These are phyloP conservation scores for Lycodopsis pacificus DNA, from an alignment of 2,797 vertebrate genomes.

Conservation along the genomic window DNA sequence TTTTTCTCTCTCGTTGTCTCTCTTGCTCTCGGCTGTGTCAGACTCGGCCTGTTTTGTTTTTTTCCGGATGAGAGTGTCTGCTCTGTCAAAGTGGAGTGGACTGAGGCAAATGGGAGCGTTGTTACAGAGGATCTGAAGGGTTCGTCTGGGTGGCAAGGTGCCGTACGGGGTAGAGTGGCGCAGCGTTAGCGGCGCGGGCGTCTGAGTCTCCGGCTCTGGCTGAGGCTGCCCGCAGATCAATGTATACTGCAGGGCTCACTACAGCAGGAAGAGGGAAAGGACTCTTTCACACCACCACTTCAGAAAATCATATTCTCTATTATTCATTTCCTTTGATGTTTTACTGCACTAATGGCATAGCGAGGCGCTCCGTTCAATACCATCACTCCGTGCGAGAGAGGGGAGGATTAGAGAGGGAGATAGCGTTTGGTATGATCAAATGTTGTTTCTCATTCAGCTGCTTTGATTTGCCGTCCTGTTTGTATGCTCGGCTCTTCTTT, in stretches of 20 bases:
- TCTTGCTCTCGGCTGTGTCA: constrained; percentile 57
- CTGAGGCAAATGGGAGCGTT: constrained; percentile 59
- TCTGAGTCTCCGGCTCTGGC: constrained; percentile 54
- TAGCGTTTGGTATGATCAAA: constrained; percentile 70
- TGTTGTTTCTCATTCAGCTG: constrained; percentile 72
- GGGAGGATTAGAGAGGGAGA: constrained; percentile 46
- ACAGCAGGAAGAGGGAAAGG: constrained; percentile 75
- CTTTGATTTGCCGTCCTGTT: constrained; percentile 76
- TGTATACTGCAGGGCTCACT: constrained; percentile 75
- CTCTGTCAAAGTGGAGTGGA: constrained; percentile 69
- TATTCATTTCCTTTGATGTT: constrained; percentile 87
- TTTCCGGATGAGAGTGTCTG: constrained; percentile 61
- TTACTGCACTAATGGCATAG: constrained; percentile 82
- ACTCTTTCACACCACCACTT: constrained; percentile 79
- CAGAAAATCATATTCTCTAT: constrained; percentile 84
- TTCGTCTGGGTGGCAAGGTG: constrained; percentile 60
- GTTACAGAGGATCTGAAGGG: constrained; percentile 58
- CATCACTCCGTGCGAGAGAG: constrained; percentile 73
- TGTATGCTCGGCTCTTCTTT: constrained; percentile 28
- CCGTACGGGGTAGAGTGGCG: constrained; percentile 40
- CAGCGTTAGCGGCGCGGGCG: constrained; percentile 28
- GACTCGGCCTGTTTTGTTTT: constrained; percentile 49
- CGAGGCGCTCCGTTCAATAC: constrained; percentile 81
- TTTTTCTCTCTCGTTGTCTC: constrained; percentile 43
- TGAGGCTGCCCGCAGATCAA: constrained; percentile 79